A percentile compares a stretch with the other conserved stretches of the same genome.
These are phyloP conservation scores for Leptopilina myrica DNA, from an alignment of 2,888 invertebrate species.

Conservation along the genomic window DNA sequence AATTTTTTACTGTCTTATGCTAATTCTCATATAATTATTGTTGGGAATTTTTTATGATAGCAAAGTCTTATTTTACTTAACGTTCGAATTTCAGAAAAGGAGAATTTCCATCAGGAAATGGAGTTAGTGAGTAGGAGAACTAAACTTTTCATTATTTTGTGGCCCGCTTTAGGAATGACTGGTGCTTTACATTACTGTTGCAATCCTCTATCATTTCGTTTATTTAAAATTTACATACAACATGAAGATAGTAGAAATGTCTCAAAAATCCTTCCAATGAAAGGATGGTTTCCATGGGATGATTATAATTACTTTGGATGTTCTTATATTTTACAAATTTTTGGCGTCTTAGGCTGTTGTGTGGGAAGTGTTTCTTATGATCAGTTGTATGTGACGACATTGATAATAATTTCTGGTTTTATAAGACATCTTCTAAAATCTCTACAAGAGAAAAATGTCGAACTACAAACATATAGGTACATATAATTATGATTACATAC, in stretches of 20 bases:
- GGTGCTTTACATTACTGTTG: constrained; percentile 61
- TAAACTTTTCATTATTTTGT: constrained; percentile 52
- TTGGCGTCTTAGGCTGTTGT: constrained; percentile 56
- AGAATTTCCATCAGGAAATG: constrained; percentile 49
- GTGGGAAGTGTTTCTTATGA: constrained; percentile 60
- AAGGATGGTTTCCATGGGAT: constrained; percentile 59
- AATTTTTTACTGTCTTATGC: too few species aligned
- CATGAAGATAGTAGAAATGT: constrained; percentile 41
- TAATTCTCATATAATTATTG: too few species aligned
- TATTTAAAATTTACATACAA: constrained; percentile 25
- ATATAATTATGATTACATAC: not conserved
- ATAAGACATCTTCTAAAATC: constrained; percentile 57
- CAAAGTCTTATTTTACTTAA: too few species aligned
- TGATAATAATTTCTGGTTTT: constrained; percentile 57
- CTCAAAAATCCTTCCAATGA: constrained; percentile 54
- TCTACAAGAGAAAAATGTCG: not conserved
- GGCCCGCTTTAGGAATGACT: constrained; percentile 53
- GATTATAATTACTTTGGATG: constrained; percentile 50
- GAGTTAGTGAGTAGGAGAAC: constrained; percentile 16
- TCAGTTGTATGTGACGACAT: constrained; percentile 56
- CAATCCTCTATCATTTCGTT: constrained; percentile 53
- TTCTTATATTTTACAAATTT: constrained; percentile 57
- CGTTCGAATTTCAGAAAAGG: not conserved
- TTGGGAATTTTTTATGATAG: too few species aligned
- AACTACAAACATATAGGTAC: not conserved